Conservation (phyloP, 2,113 vertebrate species). For the Excalfactoria chinensis region DNA sequence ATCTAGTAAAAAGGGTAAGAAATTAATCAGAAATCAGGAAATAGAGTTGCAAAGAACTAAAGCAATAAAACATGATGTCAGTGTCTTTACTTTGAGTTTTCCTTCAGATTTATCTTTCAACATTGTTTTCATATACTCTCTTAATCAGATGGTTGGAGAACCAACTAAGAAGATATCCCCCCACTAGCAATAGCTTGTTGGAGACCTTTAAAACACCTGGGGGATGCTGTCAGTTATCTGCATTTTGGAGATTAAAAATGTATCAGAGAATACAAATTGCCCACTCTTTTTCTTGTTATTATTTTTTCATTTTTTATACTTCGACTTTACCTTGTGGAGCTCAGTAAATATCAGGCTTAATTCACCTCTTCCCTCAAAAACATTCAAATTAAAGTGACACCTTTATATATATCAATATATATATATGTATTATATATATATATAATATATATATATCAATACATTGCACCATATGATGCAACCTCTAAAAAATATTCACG, state of each 20-base stretch:
- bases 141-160: neutral
- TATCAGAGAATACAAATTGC: neutral
- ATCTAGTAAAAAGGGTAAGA: neutral
- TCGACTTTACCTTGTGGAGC: neutral
- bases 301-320: neutral
- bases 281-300: neutral
- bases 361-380: neutral
- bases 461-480: neutral
- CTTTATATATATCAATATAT: neutral
- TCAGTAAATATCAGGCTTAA: neutral
- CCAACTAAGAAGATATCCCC: neutral
- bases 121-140: neutral
- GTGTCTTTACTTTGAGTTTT: neutral
- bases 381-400: neutral
- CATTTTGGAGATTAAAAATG: neutral
- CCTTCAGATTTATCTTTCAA: neutral
- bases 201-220: neutral
- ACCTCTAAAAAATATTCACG: neutral
- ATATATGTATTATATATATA: too few species aligned
- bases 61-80: neutral
- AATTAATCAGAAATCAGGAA: conserved; percentile 18
- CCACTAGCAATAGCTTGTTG: neutral
- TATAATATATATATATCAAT: neutral
- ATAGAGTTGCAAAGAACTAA: neutral
- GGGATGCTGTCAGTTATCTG: neutral